Evolutionary conservation across 92 coral and sea anemone species (phyloP).

Genomic region (Ricordea florida): DNA sequence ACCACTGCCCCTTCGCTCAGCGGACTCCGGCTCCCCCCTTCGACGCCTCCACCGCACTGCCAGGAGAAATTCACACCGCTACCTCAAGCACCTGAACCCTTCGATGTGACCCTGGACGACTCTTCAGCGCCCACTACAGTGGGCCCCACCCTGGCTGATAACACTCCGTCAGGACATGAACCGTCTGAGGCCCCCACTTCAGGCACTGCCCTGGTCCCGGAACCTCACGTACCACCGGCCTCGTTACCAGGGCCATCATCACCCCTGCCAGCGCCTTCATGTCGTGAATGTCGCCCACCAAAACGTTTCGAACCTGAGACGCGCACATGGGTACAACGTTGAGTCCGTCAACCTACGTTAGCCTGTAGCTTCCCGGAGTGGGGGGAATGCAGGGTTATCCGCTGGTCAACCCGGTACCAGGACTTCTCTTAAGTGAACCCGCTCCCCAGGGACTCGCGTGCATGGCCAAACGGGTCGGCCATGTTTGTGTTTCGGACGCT

Average conservation of each 20-base stretch:
- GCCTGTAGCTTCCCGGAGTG: slow-evolving; percentile 33
- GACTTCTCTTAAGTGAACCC: slow-evolving; percentile 4
- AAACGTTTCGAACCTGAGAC: slow-evolving; percentile 63
- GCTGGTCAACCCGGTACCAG: background rate
- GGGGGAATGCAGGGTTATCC: slow-evolving; percentile 34
- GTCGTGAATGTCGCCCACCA: slow-evolving; percentile 45
- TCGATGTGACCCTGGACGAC: background rate
- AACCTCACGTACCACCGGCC: background rate
- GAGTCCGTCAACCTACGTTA: slow-evolving; percentile 58
- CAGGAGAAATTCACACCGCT: slow-evolving; percentile 12
- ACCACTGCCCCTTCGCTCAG: background rate
- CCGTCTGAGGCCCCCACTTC: background rate
- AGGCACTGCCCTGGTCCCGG: background rate
- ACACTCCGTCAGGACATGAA: background rate
- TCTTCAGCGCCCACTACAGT: background rate
- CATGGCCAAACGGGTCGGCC: no score
- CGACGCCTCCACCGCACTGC: background rate
- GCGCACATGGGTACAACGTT: slow-evolving; percentile 49
- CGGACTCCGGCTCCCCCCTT: background rate
- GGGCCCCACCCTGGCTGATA: background rate
- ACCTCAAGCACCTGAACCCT: background rate
- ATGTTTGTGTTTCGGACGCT: slow-evolving; percentile 16
- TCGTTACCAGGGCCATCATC: slow-evolving; percentile 1
- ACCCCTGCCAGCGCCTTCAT: background rate
- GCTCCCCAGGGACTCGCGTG: slow-evolving; percentile 14